phyloP scores from a whole-genome alignment of 2,797 vertebrate genomes.

The Micromesistius poutassou region DNA sequence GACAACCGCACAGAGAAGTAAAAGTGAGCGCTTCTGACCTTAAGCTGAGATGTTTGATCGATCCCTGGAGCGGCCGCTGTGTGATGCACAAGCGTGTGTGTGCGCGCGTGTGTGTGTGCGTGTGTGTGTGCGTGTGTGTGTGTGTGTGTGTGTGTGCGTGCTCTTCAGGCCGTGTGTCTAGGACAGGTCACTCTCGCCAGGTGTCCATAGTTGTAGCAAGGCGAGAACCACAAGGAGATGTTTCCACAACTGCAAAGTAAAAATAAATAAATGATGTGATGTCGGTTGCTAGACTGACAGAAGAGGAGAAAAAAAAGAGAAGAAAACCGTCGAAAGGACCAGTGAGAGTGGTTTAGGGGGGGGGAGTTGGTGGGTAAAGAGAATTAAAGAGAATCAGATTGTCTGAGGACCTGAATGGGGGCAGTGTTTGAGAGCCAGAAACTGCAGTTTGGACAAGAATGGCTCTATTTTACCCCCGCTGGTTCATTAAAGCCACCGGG shows the following conservation, averaged over 20 bases:
- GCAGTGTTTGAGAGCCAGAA: slow-evolving; percentile 72
- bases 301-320: slow-evolving; percentile 16
- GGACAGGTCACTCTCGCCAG: slow-evolving; percentile 19
- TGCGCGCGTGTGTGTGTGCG: neutral
- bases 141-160: neutral
- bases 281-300: slow-evolving; percentile 47
- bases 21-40: neutral
- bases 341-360: neutral
- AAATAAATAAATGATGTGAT: slow-evolving; percentile 36
- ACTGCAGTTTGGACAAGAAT: slow-evolving; percentile 68
- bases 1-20: neutral
- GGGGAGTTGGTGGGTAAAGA: slow-evolving; percentile 24
- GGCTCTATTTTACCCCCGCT: slow-evolving; percentile 70
- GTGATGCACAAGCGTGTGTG: neutral
- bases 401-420: slow-evolving; percentile 71
- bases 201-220: slow-evolving; percentile 21
- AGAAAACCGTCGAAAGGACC: neutral
- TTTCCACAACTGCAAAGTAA: slow-evolving; percentile 32
- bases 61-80: neutral
- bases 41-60: neutral
- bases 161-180: slow-evolving; percentile 27
- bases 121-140: neutral
- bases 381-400: slow-evolving; percentile 63
- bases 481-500: slow-evolving; percentile 66
- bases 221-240: slow-evolving; percentile 43